A percentile compares a stretch with the other conserved stretches of the same genome.
These are phyloP conservation scores for Melanotaenia parkinsoni DNA, from an alignment of 2,797 vertebrate genomes.

Conservation along the genomic window DNA sequence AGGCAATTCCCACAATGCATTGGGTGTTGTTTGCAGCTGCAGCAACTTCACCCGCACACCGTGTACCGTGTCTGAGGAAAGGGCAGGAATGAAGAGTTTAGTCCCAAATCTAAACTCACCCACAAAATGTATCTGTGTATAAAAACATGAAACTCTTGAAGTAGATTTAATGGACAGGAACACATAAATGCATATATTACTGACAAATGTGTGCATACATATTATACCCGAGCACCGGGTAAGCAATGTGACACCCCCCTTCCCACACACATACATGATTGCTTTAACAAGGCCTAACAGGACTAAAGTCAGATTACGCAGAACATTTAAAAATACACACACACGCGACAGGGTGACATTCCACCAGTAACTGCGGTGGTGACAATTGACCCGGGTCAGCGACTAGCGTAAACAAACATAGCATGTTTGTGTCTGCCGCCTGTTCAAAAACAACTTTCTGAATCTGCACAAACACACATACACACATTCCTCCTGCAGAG, in stretches of 20 bases:
- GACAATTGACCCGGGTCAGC: conserved; percentile 71
- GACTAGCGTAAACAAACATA: conserved; percentile 71
- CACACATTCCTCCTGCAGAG: conserved; percentile 70
- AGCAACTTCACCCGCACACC: conserved; percentile 98
- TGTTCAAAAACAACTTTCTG: conserved; percentile 56
- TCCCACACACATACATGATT: conserved; percentile 10
- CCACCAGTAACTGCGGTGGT: conserved; percentile 68
- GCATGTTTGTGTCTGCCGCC: conserved; percentile 57
- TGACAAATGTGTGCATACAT: conserved; percentile 14
- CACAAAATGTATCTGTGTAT: not conserved
- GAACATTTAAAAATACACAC: conserved; percentile 28
- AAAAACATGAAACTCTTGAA: conserved; percentile 42
- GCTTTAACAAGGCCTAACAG: conserved; percentile 19
- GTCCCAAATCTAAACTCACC: conserved; percentile 23
- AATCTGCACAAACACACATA: conserved; percentile 41
- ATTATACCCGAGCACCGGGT: not conserved
- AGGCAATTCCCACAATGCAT: conserved; percentile 97
- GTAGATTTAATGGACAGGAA: conserved; percentile 15
- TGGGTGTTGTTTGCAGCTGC: conserved; percentile 98
- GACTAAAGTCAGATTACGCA: conserved; percentile 9
- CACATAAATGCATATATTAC: conserved; percentile 38
- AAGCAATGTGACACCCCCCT: not conserved
- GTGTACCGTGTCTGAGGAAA: conserved; percentile 92
- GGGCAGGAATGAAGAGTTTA: conserved; percentile 33
- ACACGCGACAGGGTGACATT: conserved; percentile 69